Conservation (phyloP, 2,797 vertebrate species). For the Phalloptychus januarius region DNA sequence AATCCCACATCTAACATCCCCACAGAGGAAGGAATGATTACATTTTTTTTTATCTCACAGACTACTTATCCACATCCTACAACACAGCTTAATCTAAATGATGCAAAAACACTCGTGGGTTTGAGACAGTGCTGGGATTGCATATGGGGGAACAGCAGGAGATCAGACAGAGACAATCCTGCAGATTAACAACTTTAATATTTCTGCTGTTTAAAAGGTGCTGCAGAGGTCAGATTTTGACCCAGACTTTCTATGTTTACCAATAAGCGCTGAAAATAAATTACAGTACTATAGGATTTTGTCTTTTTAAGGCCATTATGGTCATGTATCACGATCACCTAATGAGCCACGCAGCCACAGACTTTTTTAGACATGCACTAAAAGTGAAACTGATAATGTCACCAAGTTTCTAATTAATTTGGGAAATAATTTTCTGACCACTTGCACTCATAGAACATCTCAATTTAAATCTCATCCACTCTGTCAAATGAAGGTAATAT, state of each 20-base stretch:
- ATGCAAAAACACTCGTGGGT: conserved; percentile 49
- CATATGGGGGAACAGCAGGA: conserved; percentile 44
- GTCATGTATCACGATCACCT: neutral
- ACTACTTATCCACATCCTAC: conserved; percentile 24
- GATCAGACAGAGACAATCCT: conserved; percentile 37
- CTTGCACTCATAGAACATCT: neutral
- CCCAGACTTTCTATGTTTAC: conserved; percentile 32
- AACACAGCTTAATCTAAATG: conserved; percentile 28
- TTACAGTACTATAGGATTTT: neutral
- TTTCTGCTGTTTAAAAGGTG: conserved; percentile 57
- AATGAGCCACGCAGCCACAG: neutral
- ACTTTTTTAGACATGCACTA: neutral
- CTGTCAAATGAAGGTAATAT: neutral
- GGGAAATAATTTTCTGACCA: neutral
- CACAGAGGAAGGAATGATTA: conserved; percentile 54
- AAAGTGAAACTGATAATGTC: neutral
- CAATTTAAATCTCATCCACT: neutral
- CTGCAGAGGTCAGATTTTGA: conserved; percentile 40
- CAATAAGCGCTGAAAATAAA: conserved; percentile 16
- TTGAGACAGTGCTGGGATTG: conserved; percentile 57
- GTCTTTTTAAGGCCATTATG: neutral
- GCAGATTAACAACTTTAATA: conserved; percentile 63
- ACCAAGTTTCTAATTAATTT: neutral
- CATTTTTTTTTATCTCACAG: conserved; percentile 52
- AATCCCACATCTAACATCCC: conserved; percentile 61